Evolutionary conservation across 2,797 vertebrate species (phyloP), one percentile per base, ranked within the genome.

Genomic region (Enteromius mattozi): DNA sequence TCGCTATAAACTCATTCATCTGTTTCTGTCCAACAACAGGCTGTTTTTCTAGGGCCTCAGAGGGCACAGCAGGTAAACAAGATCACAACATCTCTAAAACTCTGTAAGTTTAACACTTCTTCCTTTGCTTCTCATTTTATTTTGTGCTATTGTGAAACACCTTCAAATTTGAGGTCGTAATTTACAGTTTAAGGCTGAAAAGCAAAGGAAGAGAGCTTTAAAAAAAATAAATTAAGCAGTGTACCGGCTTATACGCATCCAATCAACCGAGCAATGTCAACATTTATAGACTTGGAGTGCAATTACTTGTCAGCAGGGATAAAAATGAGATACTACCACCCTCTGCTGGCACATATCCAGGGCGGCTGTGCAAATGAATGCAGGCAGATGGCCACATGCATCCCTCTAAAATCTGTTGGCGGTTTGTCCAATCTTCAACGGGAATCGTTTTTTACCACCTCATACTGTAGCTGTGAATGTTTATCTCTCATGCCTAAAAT

Each of bases 341-440:
- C 83, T 88, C 90, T 89, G 47, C 88, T 90, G 89, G 88, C 85
- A 88, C 71, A 77, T 54, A 16, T 71, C 63, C 85, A 85, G 82
- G 65, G 59, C 54, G 42, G 24, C 40, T 47, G 74, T 65, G 75
- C 40, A 81, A 82, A 85, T 72, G 63, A 77, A 35, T 81, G 21
- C 24, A 71, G 75, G 19, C 37, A 79, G 37, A 80, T 30, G 75
- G 68, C 35, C 61, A 65, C 54, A 30, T 9, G 21, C 59, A 75
- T 65, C 49, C 30, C 37, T 76, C 61, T 81, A 27, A 47, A 33
- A 49, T 49, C 63, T 66, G 61, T 82, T 45, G 47, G 16, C 5
- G 21, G 79, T 40, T 30, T 63, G 65, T 59, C n/a, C 37, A 84
- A 79, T 69, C 37, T 84, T 86, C 33, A 83, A 61, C 24, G 10